These are phyloP conservation scores for Sylvia borin DNA, from an alignment of 2,797 vertebrate species.

Conservation along the genomic window DNA sequence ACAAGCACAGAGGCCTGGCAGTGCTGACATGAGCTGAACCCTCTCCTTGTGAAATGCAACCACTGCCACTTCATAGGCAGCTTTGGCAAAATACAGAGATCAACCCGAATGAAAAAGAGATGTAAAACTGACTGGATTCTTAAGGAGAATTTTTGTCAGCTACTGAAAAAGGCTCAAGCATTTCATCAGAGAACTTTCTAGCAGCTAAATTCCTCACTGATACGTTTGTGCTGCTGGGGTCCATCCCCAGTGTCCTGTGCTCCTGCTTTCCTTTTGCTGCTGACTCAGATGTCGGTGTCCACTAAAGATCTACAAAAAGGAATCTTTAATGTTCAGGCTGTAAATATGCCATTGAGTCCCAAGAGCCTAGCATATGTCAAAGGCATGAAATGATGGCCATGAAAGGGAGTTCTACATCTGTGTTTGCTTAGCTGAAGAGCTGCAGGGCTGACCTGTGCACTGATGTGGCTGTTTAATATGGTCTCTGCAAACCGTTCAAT, in stretches of 20 bases:
- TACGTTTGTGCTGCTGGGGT: neutral
- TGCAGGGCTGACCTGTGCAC: slow-evolving; percentile 31
- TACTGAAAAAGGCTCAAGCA: neutral
- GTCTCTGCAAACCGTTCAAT: slow-evolving; percentile 59
- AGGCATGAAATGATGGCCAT: slow-evolving; percentile 35
- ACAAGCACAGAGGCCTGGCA: slow-evolving; percentile 29
- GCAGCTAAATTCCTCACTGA: neutral
- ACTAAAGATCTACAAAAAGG: neutral
- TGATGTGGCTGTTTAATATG: slow-evolving; percentile 36
- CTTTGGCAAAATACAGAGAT: slow-evolving; percentile 32
- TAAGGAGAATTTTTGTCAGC: neutral
- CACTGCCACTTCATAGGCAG: neutral
- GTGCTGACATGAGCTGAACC: neutral
- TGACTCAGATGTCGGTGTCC: rapidly evolving
- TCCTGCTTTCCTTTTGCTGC: neutral
- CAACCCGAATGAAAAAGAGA: neutral
- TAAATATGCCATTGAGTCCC: slow-evolving; percentile 24
- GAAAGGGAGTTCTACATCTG: slow-evolving; percentile 32
- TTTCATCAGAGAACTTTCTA: neutral
- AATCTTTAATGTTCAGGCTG: slow-evolving; percentile 1
- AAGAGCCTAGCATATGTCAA: slow-evolving; percentile 7
- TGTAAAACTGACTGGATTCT: neutral
- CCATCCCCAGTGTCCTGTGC: neutral
- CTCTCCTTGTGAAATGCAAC: slow-evolving; percentile 6
- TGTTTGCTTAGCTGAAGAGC: slow-evolving; percentile 42